Percentiles rank a stretch among this genome's conserved stretches.
Evolutionary conservation across 2,888 invertebrate genomes (phyloP).

Genomic region (Ptychoptera albimana): DNA sequence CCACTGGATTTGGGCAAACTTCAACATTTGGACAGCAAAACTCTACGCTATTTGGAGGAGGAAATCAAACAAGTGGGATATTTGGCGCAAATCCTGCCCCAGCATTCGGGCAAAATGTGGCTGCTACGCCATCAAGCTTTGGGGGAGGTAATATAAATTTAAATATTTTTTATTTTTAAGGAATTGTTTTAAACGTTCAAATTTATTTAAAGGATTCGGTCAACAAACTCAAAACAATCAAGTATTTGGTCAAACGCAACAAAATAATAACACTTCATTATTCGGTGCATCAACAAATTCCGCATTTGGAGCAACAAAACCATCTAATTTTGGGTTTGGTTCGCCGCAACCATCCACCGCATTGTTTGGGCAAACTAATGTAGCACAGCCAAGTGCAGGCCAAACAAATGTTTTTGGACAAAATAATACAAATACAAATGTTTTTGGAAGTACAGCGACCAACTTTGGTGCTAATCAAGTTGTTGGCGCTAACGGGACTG

Average conservation of each 20-base stretch:
- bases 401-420: slow-evolving; percentile 46
- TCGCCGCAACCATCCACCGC: slow-evolving; percentile 28
- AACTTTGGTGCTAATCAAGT: slow-evolving; percentile 20
- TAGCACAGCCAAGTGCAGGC: slow-evolving; percentile 28
- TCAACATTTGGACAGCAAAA: slow-evolving; percentile 47
- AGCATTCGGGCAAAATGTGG: slow-evolving; percentile 43
- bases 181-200: slow-evolving; percentile 7
- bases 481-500: slow-evolving; percentile 41
- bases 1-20: slow-evolving; percentile 47
- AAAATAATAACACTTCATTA: slow-evolving; percentile 35
- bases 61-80: slow-evolving; percentile 33
- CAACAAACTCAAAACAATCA: slow-evolving; percentile 36
- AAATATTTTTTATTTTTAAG: background rate
- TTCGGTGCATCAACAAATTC: slow-evolving; percentile 46
- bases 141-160: slow-evolving; percentile 20
- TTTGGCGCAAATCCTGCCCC: slow-evolving; percentile 48
- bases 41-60: slow-evolving; percentile 39
- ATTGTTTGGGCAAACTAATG: slow-evolving; percentile 37
- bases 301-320: slow-evolving; percentile 42
- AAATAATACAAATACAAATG: slow-evolving; percentile 31
- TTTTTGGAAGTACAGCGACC: slow-evolving; percentile 33
- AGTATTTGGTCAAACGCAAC: slow-evolving; percentile 39
- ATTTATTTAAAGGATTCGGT: slow-evolving; percentile 19
- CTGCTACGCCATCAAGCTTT: slow-evolving; percentile 27
- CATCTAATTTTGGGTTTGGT: slow-evolving; percentile 23